A percentile compares a stretch with the other conserved stretches of the same genome.
These are phyloP conservation scores for Centropyge bicolor DNA, from an alignment of 2,797 vertebrate genomes.

Conservation along the genomic window DNA sequence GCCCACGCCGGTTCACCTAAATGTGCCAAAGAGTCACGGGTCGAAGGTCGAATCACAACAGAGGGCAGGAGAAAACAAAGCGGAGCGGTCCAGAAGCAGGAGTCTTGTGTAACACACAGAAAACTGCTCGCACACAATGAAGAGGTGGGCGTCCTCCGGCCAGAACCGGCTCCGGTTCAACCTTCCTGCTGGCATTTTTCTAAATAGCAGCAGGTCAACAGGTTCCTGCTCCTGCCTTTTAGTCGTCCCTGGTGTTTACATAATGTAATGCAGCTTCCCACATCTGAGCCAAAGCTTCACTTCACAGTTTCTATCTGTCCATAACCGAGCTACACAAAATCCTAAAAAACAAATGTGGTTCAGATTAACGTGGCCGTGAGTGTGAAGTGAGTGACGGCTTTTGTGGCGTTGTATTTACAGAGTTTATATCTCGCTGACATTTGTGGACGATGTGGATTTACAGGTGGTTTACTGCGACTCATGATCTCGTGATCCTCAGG, in stretches of 20 bases:
- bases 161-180: constrained; percentile 48
- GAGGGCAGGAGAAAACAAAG: constrained; percentile 33
- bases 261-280: constrained; percentile 51
- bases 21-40: constrained; percentile 52
- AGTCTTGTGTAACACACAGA: constrained; percentile 8
- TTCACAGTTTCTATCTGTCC: constrained; percentile 13
- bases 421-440: constrained; percentile 9
- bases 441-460: constrained; percentile 16
- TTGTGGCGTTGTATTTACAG: background rate
- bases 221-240: constrained; percentile 51
- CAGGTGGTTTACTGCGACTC: constrained; percentile 6
- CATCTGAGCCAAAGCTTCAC: constrained; percentile 34
- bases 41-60: constrained; percentile 66
- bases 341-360: constrained; percentile 7
- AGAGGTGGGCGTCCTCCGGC: constrained; percentile 61
- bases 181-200: constrained; percentile 62
- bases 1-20: constrained; percentile 62
- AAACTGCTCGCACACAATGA: constrained; percentile 14
- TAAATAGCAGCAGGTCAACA: constrained; percentile 69
- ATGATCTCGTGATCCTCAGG: background rate
- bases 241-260: constrained; percentile 59
- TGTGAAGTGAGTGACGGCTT: background rate
- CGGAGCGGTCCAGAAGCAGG: background rate
- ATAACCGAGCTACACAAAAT: constrained; percentile 14
- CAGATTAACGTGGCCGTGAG: constrained; percentile 12